These are phyloP conservation scores for Phaetusa simplex DNA, from an alignment of 2,113 vertebrate species.

Conservation along the genomic window DNA sequence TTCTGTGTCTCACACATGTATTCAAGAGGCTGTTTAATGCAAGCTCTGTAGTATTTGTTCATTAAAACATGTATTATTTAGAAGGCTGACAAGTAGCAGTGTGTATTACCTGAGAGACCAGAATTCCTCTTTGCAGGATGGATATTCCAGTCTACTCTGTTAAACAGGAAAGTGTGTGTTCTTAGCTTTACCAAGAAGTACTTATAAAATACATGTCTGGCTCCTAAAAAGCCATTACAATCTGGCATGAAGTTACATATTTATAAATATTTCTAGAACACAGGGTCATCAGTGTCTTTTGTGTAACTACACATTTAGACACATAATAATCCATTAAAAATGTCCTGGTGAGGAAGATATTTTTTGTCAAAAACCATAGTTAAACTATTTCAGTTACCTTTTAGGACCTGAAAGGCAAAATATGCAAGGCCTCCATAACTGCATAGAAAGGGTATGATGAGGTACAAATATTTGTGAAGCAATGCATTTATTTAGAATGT, in stretches of 20 bases:
- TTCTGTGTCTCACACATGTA: neutral
- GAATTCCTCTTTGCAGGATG: neutral
- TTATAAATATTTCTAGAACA: neutral
- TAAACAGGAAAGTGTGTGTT: neutral
- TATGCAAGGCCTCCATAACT: neutral
- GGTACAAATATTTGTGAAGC: neutral
- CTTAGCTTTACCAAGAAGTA: neutral
- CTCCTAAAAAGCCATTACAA: neutral
- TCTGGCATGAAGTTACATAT: neutral
- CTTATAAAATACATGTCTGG: neutral
- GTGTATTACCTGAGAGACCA: neutral
- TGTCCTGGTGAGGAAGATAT: neutral
- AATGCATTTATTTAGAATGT: neutral
- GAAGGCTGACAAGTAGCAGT: neutral
- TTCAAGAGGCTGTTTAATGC: slow-evolving; percentile 12
- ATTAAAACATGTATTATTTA: slow-evolving; percentile 42
- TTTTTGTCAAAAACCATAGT: neutral
- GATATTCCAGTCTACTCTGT: neutral
- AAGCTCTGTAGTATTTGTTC: slow-evolving; percentile 33
- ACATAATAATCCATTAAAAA: neutral
- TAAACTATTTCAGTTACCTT: neutral
- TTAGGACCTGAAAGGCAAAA: neutral
- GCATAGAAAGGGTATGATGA: neutral
- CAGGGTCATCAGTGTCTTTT: neutral
- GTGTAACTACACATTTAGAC: neutral